phyloP scores from a whole-genome alignment of 2,888 invertebrate species.

The Clunio marinus region DNA sequence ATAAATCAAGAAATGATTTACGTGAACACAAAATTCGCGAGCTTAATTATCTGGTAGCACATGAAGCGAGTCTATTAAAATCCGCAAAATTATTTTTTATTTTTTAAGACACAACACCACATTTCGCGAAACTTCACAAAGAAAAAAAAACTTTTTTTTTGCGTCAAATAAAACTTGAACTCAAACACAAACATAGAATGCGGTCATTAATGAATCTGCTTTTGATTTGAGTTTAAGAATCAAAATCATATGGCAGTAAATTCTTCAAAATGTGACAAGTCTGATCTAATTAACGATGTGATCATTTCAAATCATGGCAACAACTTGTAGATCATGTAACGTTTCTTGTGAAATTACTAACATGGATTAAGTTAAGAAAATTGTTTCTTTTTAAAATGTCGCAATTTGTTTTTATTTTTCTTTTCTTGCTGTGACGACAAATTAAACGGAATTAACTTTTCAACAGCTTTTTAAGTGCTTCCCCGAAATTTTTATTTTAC shows the following conservation, averaged over 20 bases:
- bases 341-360: no score
- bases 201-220: constrained; percentile 36
- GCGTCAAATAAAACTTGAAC: background rate
- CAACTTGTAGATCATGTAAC: no score
- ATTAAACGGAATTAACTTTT: no score
- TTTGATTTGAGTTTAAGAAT: background rate
- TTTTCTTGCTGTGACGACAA: no score
- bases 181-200: background rate
- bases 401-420: no score
- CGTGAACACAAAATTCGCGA: background rate
- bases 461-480: no score
- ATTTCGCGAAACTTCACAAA: background rate
- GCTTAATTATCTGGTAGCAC: no score
- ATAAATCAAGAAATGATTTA: constrained; percentile 12
- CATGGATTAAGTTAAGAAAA: no score
- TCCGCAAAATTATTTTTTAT: constrained; percentile 1
- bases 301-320: no score
- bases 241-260: background rate
- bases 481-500: no score
- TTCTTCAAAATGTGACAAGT: background rate
- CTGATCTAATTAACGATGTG: constrained; percentile 12
- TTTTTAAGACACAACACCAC: background rate
- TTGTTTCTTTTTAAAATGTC: no score
- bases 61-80: no score
- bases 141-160: background rate